A percentile compares a stretch with the other conserved stretches of the same genome.
These are phyloP conservation scores for Xiphorhynchus erythropygius DNA, from an alignment of 2,797 vertebrate genomes.

Conservation along the genomic window DNA sequence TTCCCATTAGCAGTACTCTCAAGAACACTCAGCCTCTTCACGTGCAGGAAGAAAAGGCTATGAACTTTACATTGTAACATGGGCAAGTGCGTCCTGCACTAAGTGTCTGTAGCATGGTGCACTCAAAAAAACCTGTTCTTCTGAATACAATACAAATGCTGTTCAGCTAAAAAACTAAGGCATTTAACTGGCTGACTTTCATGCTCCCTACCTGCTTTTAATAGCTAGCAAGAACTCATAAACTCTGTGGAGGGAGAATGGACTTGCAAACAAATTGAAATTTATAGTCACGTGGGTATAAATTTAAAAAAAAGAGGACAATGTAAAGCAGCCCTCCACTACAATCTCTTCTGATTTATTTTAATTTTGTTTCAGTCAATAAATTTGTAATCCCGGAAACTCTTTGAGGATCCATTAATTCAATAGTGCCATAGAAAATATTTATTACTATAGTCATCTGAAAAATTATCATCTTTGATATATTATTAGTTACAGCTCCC, in stretches of 20 bases:
- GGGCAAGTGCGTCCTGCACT: neutral
- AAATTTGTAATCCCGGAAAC: neutral
- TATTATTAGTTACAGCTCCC: neutral
- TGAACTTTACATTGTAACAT: neutral
- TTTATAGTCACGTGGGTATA: neutral
- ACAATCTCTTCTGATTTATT: neutral
- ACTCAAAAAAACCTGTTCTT: neutral
- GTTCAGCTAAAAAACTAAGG: neutral
- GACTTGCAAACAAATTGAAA: slow-evolving; percentile 4
- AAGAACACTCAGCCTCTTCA: neutral
- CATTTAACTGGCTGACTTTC: neutral
- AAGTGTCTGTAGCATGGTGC: neutral
- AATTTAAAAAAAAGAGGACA: neutral
- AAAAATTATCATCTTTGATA: neutral
- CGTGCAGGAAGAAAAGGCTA: neutral
- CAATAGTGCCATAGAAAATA: neutral
- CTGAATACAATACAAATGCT: neutral
- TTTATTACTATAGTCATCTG: neutral
- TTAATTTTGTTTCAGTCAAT: neutral
- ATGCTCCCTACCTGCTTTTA: neutral
- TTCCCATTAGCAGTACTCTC: neutral
- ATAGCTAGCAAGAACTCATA: neutral
- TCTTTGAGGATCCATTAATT: neutral
- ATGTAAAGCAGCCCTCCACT: neutral
- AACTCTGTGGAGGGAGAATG: neutral